Conservation (phyloP, 2,888 invertebrate species). For the Ophion obscuratus region DNA sequence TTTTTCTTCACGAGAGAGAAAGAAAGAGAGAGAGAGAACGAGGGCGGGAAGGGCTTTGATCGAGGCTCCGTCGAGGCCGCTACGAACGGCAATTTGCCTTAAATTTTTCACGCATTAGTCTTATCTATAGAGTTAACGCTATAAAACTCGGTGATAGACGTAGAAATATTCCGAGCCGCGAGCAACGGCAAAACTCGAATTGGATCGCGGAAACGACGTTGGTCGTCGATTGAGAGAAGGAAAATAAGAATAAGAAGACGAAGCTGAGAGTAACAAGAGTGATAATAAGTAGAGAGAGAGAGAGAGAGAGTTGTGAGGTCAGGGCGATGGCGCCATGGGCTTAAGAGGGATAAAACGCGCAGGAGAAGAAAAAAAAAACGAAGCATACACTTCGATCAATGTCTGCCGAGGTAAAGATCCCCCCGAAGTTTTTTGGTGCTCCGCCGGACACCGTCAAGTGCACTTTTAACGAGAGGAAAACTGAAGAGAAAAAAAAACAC, state of each 20-base stretch:
- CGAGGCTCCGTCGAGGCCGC: slow-evolving; percentile 36
- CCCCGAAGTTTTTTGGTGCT: slow-evolving; percentile 81
- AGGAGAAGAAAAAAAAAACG: background rate
- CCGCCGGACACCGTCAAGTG: slow-evolving; percentile 83
- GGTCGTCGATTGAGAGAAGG: background rate
- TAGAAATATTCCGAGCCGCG: slow-evolving; percentile 74
- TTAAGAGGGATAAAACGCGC: background rate
- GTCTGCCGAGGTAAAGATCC: slow-evolving; percentile 82
- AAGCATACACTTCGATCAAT: slow-evolving; percentile 79
- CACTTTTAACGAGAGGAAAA: slow-evolving; percentile 79
- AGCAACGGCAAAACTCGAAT: slow-evolving; percentile 60
- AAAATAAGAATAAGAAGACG: background rate
- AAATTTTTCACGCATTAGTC: slow-evolving; percentile 72
- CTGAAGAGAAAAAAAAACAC: slow-evolving; percentile 35
- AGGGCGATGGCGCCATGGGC: background rate
- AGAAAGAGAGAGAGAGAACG: background rate
- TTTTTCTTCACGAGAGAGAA: background rate
- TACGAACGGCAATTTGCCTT: slow-evolving; percentile 80
- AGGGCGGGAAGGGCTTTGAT: background rate
- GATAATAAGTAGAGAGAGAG: background rate
- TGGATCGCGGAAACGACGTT: slow-evolving; percentile 25
- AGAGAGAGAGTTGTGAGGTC: slow-evolving; percentile 11
- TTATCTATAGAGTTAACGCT: slow-evolving; percentile 71
- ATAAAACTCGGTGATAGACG: slow-evolving; percentile 79
- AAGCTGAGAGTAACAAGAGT: background rate